phyloP scores from a whole-genome alignment of 1,140 invertebrate species.

The Drosophila fuyamai region DNA sequence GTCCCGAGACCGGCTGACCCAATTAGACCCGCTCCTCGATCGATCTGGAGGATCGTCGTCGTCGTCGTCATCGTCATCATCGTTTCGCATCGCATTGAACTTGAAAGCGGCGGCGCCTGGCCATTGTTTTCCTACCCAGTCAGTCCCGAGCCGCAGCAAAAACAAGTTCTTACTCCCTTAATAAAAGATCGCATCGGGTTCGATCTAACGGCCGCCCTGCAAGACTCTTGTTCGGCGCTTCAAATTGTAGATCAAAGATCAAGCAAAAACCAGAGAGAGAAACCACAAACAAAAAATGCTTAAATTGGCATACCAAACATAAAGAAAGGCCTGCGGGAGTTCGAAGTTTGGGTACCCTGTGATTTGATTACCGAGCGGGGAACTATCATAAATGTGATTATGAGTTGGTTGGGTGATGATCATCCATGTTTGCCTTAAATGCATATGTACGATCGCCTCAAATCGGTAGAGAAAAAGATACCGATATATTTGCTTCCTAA shows the following conservation, averaged over 20 bases:
- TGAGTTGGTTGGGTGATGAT: conserved; percentile 19
- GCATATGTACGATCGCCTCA: conserved; percentile 1
- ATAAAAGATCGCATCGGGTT: conserved; percentile 70
- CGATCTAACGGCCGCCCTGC: conserved; percentile 79
- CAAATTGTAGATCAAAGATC: conserved; percentile 84
- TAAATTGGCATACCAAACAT: conserved; percentile 76
- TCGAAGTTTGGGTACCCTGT: conserved; percentile 65
- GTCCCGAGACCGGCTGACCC: conserved; percentile 69
- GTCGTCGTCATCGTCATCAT: conserved; percentile 17
- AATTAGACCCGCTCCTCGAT: conserved; percentile 73
- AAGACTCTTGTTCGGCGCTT: conserved; percentile 61
- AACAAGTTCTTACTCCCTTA: conserved; percentile 78
- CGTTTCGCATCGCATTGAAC: conserved; percentile 54
- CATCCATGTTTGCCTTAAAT: not conserved
- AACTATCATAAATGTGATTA: conserved; percentile 35
- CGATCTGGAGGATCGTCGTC: conserved; percentile 32
- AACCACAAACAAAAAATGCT: conserved; percentile 59
- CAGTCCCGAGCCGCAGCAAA: conserved; percentile 34
- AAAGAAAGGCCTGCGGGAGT: conserved; percentile 45
- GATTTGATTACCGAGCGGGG: conserved; percentile 34
- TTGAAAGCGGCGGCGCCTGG: conserved; percentile 79
- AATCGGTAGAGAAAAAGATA: too few relatives aligned
- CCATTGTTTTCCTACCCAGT: conserved; percentile 63
- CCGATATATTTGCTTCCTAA: too few relatives aligned
- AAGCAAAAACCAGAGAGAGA: conserved; percentile 53